phyloP scores from a whole-genome alignment of 2,888 invertebrate species.

The Epinotia demarniana region DNA sequence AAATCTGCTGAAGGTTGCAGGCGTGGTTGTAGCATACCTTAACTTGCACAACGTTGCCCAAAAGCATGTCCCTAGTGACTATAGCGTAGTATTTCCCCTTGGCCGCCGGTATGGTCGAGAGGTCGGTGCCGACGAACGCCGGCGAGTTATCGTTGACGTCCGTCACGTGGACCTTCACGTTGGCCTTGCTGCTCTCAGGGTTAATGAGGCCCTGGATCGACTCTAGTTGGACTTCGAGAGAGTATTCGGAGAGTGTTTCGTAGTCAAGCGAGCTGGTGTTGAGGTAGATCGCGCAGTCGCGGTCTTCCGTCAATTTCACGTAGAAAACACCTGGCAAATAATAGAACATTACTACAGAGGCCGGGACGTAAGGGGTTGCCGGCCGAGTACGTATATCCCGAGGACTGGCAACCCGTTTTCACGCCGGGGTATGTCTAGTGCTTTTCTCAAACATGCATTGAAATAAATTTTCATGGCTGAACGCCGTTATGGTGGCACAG shows the following conservation, averaged over 20 bases:
- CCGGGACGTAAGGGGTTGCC: too few species aligned
- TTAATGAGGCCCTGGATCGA: conserved; percentile 93
- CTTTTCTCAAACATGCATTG: too few species aligned
- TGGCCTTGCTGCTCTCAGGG: conserved; percentile 89
- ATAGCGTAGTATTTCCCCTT: conserved; percentile 92
- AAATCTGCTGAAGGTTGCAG: not conserved
- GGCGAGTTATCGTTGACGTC: conserved; percentile 97
- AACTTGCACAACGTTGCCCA: conserved; percentile 91
- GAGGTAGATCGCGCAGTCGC: conserved; percentile 92
- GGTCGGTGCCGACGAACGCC: conserved; percentile 89
- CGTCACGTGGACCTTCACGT: conserved; percentile 91
- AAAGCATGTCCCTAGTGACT: conserved; percentile 88
- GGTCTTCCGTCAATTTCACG: conserved; percentile 89
- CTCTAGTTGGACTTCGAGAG: conserved; percentile 90
- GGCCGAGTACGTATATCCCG: too few species aligned
- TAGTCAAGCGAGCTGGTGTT: conserved; percentile 90
- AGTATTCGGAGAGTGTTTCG: conserved; percentile 90
- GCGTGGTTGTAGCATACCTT: conserved; percentile 77
- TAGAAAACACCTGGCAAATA: conserved; percentile 89
- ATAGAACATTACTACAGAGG: too few species aligned
- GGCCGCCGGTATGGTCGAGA: conserved; percentile 81
- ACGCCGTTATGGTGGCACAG: too few species aligned
- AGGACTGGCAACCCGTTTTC: too few species aligned
- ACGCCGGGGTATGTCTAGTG: too few species aligned
- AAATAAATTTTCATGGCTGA: too few species aligned